These are phyloP conservation scores for Toxotes lorentzi DNA, from an alignment of 2,797 vertebrate species.

Conservation along the genomic window DNA sequence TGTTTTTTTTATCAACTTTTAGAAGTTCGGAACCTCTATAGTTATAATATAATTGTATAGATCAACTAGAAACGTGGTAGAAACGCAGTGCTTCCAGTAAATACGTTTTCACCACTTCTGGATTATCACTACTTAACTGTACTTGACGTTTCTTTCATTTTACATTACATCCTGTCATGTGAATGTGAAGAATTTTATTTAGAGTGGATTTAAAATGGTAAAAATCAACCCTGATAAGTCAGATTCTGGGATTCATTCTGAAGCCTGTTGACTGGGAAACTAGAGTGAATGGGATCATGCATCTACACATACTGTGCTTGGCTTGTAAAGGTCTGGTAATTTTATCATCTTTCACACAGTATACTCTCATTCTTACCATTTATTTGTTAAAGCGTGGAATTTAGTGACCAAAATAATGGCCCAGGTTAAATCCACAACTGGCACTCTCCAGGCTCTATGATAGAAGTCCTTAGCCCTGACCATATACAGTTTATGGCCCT, in stretches of 20 bases:
- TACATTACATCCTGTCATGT: too few species aligned
- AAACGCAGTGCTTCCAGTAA: not conserved
- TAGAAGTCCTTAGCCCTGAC: too few species aligned
- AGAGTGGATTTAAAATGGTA: not conserved
- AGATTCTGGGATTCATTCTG: not conserved
- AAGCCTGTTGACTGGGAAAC: not conserved
- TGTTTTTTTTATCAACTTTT: constrained; percentile 49
- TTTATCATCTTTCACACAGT: too few species aligned
- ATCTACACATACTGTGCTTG: too few species aligned
- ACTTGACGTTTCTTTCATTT: not conserved
- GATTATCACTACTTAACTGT: not conserved
- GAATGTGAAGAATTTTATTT: too few species aligned
- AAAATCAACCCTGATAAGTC: not conserved
- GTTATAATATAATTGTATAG: not conserved
- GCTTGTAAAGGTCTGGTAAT: too few species aligned
- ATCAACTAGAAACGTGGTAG: not conserved
- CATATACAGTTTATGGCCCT: not conserved
- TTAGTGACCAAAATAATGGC: too few species aligned
- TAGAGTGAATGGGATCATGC: not conserved
- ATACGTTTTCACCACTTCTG: not conserved
- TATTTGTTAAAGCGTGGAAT: not conserved
- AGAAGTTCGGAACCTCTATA: not conserved
- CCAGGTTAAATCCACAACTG: too few species aligned
- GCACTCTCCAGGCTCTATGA: too few species aligned
- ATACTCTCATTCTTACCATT: not conserved